Base-by-base conservation (phyloP, 2,888 invertebrate species). In the Brachyopa scutellaris region DNA sequence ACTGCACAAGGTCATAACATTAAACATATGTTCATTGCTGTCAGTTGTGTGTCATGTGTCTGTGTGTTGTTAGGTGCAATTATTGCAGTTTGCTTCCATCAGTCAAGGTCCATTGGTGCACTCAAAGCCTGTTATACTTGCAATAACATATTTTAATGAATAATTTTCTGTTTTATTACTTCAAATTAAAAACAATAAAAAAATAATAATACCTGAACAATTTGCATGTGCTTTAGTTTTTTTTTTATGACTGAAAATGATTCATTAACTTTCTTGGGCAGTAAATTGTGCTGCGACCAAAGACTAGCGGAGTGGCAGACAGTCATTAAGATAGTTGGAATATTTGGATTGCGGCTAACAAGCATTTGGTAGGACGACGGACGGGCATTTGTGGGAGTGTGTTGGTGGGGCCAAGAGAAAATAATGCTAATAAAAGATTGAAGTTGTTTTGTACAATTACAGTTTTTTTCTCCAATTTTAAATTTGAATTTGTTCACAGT, bases 61-160 rank as follows among this genome's bases (percentile, higher is more conserved):
- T 55, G 31, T 62, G 23, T 45, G 59, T 23, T 57, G 47, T 53
- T 64, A 62, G 47, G 53, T 57, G 33, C 19, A 42, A 40, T 17
- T 42, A 15, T 26, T 42, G 19, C n/a, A 33, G 33, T 64, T 67
- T 61, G 21, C 29, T 47, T 26, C 51, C n/a, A 6, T 11, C 59
- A 62, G 67, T 74, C 74, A 74, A 78, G 78, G 78, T 72, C 78
- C 57, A 72, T 66, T 72, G 9, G 55, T 64, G 64, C 70, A 62
- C 23, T 55, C 38, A 62, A 53, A 51, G 31, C 36, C 21, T 49
- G 11, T 11, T 9, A 47, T 47, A 69, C 23, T 11, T 77, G 11
- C 38, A 17, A 67, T 38, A 26, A 8, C 26, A 53, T 38, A 21
- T 7, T 53, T 51, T 19, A 42, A 33, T 33, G 40, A 42, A 53